Percentiles rank a stretch among this genome's conserved stretches.
These are phyloP conservation scores for Dorcus parallelipipedus DNA, from an alignment of 2,888 invertebrate genomes.

Conservation along the genomic window DNA sequence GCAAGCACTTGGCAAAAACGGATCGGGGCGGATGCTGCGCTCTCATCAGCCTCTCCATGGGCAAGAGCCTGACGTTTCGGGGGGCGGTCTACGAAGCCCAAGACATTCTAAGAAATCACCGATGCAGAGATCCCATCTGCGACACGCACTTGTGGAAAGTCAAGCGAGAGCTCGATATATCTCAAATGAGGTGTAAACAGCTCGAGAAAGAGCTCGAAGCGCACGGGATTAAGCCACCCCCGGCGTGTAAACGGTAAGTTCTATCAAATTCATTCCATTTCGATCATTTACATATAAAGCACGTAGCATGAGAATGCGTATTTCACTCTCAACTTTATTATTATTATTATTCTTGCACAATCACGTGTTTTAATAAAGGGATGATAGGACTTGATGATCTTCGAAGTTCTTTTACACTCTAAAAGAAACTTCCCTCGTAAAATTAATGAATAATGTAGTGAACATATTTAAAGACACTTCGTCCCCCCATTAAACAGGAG, in stretches of 20 bases:
- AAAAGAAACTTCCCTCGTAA: not conserved
- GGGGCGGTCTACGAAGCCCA: slow-evolving; percentile 78
- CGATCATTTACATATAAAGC: not conserved
- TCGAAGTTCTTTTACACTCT: not conserved
- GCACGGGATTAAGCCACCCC: slow-evolving; percentile 76
- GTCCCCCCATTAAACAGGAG: too few species aligned
- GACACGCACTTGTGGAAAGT: slow-evolving; percentile 87
- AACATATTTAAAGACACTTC: too few species aligned
- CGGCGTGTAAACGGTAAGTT: slow-evolving; percentile 63
- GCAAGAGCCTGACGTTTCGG: slow-evolving; percentile 82
- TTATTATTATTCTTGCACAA: not conserved
- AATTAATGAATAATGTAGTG: too few species aligned
- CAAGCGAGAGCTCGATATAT: slow-evolving; percentile 85
- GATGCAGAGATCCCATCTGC: slow-evolving; percentile 75
- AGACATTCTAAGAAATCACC: slow-evolving; percentile 70
- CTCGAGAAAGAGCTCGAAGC: slow-evolving; percentile 81
- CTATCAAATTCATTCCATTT: not conserved
- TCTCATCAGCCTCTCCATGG: slow-evolving; percentile 85
- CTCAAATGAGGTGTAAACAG: slow-evolving; percentile 78
- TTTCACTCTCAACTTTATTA: too few species aligned
- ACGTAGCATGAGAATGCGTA: slow-evolving; percentile 17
- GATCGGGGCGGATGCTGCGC: slow-evolving; percentile 92
- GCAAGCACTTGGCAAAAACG: slow-evolving; percentile 81
- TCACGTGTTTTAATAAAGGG: not conserved
- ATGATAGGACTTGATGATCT: too few species aligned